These are phyloP conservation scores for Germaria angustata DNA, from an alignment of 2,888 invertebrate genomes.

Conservation along the genomic window DNA sequence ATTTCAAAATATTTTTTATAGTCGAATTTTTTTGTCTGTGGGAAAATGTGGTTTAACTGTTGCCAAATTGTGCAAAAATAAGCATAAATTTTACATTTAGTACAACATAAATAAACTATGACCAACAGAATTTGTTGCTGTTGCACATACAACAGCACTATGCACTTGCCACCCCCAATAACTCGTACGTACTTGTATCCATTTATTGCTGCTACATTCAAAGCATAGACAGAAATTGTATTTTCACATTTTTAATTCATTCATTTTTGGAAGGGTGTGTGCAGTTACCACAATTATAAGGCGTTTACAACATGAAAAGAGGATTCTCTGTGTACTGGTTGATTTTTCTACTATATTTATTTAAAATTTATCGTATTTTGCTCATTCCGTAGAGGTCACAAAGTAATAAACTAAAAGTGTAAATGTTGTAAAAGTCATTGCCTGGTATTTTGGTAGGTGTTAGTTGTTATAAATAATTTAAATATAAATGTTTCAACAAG, in stretches of 20 bases:
- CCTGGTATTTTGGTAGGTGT: conserved; percentile 43
- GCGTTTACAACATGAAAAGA: conserved; percentile 62
- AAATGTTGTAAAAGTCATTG: not conserved
- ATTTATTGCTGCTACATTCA: conserved; percentile 16
- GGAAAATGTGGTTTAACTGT: conserved; percentile 64
- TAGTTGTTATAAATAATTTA: conserved; percentile 67
- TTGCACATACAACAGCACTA: not conserved
- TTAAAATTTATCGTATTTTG: not conserved
- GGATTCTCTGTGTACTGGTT: conserved; percentile 48
- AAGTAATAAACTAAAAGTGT: conserved; percentile 39
- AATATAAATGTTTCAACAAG: conserved; percentile 58
- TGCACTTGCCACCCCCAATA: not conserved
- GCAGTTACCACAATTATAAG: conserved; percentile 40
- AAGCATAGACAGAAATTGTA: conserved; percentile 44
- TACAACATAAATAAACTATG: conserved; percentile 63
- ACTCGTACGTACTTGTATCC: not conserved
- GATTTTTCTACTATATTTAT: conserved; percentile 4
- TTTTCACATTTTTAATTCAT: conserved; percentile 42
- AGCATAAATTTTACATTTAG: conserved; percentile 65
- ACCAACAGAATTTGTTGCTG: conserved; percentile 2
- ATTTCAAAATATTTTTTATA: conserved; percentile 31
- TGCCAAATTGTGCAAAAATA: conserved; percentile 66
- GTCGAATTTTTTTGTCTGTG: not conserved
- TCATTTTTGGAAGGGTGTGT: not conserved
- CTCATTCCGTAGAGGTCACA: conserved; percentile 41